A percentile compares a stretch with the other conserved stretches of the same genome.
Conservation (phyloP, 1,140 invertebrate species). For the Phthorimaea operculella region DNA sequence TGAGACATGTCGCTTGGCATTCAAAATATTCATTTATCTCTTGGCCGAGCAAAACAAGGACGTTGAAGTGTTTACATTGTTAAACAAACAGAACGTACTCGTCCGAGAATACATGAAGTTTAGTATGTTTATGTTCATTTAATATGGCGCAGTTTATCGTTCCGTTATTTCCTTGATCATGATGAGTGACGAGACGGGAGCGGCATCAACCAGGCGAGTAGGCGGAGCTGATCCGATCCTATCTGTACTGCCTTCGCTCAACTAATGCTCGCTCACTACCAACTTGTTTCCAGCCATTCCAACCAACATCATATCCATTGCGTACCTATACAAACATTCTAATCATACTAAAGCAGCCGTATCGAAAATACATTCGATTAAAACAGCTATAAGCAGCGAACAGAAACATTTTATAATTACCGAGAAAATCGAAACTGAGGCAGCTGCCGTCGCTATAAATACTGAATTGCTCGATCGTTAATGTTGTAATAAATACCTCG, state of each 20-base stretch:
- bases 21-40: background rate
- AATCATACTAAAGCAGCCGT: background rate
- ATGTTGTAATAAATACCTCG: slow-evolving; percentile 26
- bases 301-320: background rate
- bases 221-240: slow-evolving; percentile 40
- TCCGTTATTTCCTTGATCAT: slow-evolving; percentile 28
- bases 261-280: slow-evolving; percentile 10
- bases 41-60: background rate
- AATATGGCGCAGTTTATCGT: slow-evolving; percentile 4
- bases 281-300: slow-evolving; percentile 8
- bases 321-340: background rate
- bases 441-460: slow-evolving; percentile 24
- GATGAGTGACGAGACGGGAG: slow-evolving; percentile 38
- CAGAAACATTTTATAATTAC: slow-evolving; percentile 11
- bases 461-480: slow-evolving; percentile 18
- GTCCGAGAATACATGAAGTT: background rate
- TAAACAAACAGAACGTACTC: background rate
- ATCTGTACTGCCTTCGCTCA: slow-evolving; percentile 29
- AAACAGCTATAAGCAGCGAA: background rate
- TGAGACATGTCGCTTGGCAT: background rate
- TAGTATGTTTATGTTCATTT: background rate
- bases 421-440: slow-evolving; percentile 14
- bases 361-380: slow-evolving; percentile 1
- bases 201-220: slow-evolving; percentile 24
- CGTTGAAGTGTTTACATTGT: background rate